A percentile compares a stretch with the other conserved stretches of the same genome.
phyloP scores from a whole-genome alignment of 2,888 invertebrate genomes.

The Mythimna pallens region DNA sequence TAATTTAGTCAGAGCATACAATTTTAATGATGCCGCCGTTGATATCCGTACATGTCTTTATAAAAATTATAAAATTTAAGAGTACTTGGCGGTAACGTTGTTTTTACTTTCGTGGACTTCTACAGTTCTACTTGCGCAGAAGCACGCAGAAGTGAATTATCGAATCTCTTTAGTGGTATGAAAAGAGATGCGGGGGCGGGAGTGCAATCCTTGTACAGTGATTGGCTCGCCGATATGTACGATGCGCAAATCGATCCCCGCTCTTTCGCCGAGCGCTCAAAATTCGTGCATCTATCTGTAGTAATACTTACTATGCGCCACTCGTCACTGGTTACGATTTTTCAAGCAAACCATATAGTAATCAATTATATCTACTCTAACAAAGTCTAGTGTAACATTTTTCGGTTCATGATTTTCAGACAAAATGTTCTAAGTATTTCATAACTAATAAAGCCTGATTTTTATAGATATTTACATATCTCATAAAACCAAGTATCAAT shows the following conservation, averaged over 20 bases:
- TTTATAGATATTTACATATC: background rate
- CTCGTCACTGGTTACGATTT: background rate
- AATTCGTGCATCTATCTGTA: too few species aligned
- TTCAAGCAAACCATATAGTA: background rate
- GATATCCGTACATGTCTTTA: background rate
- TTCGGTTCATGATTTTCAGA: background rate
- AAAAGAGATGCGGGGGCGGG: too few species aligned
- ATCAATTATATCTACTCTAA: too few species aligned
- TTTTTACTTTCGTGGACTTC: background rate
- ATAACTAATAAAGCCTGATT: background rate
- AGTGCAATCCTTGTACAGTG: too few species aligned
- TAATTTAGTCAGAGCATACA: conserved; percentile 4
- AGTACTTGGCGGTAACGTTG: background rate
- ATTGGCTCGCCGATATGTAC: too few species aligned
- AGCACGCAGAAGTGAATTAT: too few species aligned
- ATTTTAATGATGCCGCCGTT: conserved; percentile 30
- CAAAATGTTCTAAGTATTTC: background rate
- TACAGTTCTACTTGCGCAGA: too few species aligned
- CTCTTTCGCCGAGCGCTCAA: too few species aligned
- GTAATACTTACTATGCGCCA: background rate
- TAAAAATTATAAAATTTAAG: background rate
- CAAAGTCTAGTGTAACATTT: too few species aligned
- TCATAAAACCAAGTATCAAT: conserved; percentile 26
- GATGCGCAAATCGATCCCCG: too few species aligned
- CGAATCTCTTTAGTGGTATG: too few species aligned